phyloP scores from a whole-genome alignment of 2,888 invertebrate genomes.

The Galerucella pusilla region DNA sequence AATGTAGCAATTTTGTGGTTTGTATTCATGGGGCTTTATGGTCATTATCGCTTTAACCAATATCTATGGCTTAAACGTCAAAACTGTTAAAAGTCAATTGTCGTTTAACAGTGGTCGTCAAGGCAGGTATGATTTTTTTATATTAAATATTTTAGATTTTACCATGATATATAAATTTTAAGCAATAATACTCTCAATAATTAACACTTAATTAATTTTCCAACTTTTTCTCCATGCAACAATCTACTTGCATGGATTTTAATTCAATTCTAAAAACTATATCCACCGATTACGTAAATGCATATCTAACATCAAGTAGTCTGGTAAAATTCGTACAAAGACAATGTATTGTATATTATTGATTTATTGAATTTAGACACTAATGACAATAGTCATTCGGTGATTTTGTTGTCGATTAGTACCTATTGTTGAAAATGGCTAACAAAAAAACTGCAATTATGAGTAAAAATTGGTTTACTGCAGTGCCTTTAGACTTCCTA shows the following conservation, averaged over 20 bases:
- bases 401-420: not conserved
- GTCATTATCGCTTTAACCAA: too few species aligned
- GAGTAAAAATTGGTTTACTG: conserved; percentile 24
- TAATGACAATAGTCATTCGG: conserved; percentile 2
- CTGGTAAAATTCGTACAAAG: not conserved
- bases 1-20: too few species aligned
- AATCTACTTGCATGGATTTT: too few species aligned
- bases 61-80: not conserved
- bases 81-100: not conserved
- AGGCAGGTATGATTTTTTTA: conserved; percentile 8
- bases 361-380: not conserved
- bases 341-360: not conserved
- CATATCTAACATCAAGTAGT: not conserved
- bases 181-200: too few species aligned
- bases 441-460: conserved; percentile 18
- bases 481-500: conserved; percentile 12
- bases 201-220: too few species aligned
- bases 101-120: not conserved
- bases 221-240: too few species aligned
- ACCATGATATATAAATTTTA: not conserved
- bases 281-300: conserved; percentile 13
- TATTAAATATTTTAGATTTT: not conserved
- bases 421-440: conserved; percentile 9
- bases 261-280: not conserved
- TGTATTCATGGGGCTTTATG: too few species aligned